These are phyloP conservation scores for Galeruca laticollis DNA, from an alignment of 2,888 invertebrate genomes.

Conservation along the genomic window DNA sequence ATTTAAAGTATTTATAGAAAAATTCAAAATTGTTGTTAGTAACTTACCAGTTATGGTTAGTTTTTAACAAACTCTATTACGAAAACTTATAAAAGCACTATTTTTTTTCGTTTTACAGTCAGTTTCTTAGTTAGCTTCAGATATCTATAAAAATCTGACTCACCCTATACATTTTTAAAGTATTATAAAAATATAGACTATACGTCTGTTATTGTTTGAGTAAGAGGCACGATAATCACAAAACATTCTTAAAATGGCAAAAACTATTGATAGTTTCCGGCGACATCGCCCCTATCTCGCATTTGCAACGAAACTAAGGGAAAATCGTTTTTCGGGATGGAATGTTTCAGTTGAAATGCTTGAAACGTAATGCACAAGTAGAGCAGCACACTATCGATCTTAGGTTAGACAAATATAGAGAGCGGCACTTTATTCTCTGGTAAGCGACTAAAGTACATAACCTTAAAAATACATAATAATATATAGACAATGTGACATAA, in stretches of 20 bases:
- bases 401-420: background rate
- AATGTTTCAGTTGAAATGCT: background rate
- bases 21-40: no score
- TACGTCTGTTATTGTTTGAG: background rate
- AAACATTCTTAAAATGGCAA: background rate
- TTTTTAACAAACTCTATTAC: no score
- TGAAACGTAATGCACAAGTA: conserved; percentile 2
- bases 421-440: background rate
- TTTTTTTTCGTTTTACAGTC: no score
- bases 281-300: conserved; percentile 7
- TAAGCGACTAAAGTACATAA: no score
- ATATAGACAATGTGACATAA: no score
- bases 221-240: conserved; percentile 17
- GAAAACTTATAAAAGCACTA: no score
- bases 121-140: no score
- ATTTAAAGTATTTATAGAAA: no score
- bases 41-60: no score
- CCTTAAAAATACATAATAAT: no score
- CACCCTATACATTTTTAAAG: conserved; percentile 9
- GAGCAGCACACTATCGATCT: conserved; percentile 8
- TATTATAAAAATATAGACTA: background rate
- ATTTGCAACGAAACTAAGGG: background rate
- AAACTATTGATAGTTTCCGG: conserved; percentile 5
- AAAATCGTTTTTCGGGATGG: conserved; percentile 14
- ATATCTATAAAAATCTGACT: conserved; percentile 8